phyloP scores from a whole-genome alignment of 2,888 invertebrate genomes.

The Vanessa cardui region DNA sequence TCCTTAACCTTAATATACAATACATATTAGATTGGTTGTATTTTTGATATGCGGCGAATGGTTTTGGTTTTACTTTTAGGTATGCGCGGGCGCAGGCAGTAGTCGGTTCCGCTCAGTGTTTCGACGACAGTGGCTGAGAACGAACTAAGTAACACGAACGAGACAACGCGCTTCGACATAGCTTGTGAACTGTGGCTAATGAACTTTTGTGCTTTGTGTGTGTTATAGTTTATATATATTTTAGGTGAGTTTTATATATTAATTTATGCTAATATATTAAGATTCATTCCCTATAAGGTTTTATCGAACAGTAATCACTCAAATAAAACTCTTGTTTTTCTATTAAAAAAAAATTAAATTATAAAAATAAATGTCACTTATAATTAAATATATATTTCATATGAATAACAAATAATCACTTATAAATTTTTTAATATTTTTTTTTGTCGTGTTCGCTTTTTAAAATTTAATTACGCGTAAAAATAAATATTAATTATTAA shows the following conservation, averaged over 20 bases:
- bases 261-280: constrained; percentile 24
- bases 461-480: not conserved
- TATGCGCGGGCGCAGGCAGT: constrained; percentile 71
- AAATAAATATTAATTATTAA: constrained; percentile 8
- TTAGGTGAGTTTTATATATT: constrained; percentile 37
- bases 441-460: too few relatives aligned
- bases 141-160: constrained; percentile 72
- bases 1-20: constrained; percentile 79
- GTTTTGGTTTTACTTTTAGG: constrained; percentile 70
- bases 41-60: constrained; percentile 60
- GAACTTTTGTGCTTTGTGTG: constrained; percentile 65
- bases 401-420: too few relatives aligned
- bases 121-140: constrained; percentile 73
- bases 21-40: constrained; percentile 62
- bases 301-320: not conserved
- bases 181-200: constrained; percentile 72
- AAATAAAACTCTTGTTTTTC: constrained; percentile 34
- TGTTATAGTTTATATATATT: constrained; percentile 53
- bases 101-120: constrained; percentile 74
- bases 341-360: not conserved
- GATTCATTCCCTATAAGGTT: constrained; percentile 7
- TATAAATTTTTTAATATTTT: too few relatives aligned
- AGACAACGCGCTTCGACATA: constrained; percentile 47
- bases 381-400: too few relatives aligned
- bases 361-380: not conserved